These are phyloP conservation scores for Drosophila heteroneura DNA, from an alignment of 2,888 invertebrate genomes.

Conservation along the genomic window DNA sequence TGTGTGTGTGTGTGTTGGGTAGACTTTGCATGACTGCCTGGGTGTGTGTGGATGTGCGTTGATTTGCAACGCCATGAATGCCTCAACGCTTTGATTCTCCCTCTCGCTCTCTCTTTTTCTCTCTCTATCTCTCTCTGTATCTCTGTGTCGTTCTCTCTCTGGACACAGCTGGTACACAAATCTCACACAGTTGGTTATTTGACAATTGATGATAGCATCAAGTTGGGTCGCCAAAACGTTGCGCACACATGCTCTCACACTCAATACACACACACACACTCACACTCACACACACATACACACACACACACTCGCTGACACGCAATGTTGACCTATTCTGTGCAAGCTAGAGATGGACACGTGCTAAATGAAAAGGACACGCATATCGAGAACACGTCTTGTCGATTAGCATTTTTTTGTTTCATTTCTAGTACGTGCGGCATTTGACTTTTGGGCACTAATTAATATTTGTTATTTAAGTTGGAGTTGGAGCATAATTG, in stretches of 20 bases:
- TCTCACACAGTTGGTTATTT: constrained; percentile 80
- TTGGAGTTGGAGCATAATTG: not conserved
- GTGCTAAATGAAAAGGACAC: constrained; percentile 37
- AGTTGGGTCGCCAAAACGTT: constrained; percentile 73
- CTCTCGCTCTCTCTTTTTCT: not conserved
- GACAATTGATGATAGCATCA: constrained; percentile 81
- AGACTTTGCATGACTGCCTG: constrained; percentile 4
- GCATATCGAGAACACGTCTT: constrained; percentile 43
- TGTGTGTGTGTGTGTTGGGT: constrained; percentile 23
- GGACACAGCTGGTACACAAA: constrained; percentile 78
- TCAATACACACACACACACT: constrained; percentile 22
- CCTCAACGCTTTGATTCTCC: constrained; percentile 69
- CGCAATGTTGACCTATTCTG: constrained; percentile 39
- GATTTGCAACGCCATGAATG: constrained; percentile 78
- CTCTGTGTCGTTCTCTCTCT: constrained; percentile 12
- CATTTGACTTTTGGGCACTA: not conserved
- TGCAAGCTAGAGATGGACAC: constrained; percentile 54
- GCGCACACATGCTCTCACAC: constrained; percentile 28
- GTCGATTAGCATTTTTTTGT: constrained; percentile 48
- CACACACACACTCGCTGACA: constrained; percentile 9
- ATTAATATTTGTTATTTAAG: not conserved
- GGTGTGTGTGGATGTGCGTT: constrained; percentile 36
- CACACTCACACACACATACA: constrained; percentile 7
- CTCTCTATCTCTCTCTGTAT: not conserved
- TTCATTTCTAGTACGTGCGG: constrained; percentile 31